These are phyloP conservation scores for Peucedramus taeniatus DNA, from an alignment of 2,113 vertebrate genomes.

Conservation along the genomic window DNA sequence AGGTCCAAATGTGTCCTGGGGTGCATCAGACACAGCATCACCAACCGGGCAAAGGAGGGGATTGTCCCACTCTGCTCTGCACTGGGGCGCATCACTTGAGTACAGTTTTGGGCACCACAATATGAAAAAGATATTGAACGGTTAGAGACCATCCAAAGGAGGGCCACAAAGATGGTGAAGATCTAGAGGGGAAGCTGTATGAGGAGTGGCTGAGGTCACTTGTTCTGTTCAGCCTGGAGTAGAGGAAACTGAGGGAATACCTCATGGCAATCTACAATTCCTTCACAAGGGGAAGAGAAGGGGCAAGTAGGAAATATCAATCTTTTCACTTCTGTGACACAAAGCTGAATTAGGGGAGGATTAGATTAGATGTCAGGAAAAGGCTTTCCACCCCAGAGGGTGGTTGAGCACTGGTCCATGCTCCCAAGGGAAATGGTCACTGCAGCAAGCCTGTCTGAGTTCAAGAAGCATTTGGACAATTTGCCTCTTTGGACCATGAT, in stretches of 20 bases:
- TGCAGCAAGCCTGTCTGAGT: background rate
- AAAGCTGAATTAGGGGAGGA: background rate
- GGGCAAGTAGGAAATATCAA: background rate
- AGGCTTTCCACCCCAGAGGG: background rate
- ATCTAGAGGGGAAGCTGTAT: rapidly evolving
- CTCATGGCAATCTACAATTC: background rate
- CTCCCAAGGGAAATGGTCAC: background rate
- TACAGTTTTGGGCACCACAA: background rate
- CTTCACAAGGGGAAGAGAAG: background rate
- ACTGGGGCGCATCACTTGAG: rapidly evolving
- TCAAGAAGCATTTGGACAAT: background rate
- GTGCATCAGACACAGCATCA: rapidly evolving
- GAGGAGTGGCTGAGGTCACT: background rate
- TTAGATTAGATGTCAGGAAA: background rate
- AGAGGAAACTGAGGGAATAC: background rate
- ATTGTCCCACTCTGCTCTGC: background rate
- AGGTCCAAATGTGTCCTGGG: rapidly evolving
- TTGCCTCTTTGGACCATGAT: background rate
- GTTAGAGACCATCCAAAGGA: background rate
- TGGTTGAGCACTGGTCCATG: background rate
- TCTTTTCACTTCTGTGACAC: background rate
- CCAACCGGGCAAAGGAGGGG: rapidly evolving
- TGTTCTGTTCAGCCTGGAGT: background rate
- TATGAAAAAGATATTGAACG: background rate
- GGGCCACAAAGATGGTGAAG: background rate